Evolutionary conservation across 1,140 invertebrate genomes (phyloP).

Genomic region (Rhyacophila brunnea): DNA sequence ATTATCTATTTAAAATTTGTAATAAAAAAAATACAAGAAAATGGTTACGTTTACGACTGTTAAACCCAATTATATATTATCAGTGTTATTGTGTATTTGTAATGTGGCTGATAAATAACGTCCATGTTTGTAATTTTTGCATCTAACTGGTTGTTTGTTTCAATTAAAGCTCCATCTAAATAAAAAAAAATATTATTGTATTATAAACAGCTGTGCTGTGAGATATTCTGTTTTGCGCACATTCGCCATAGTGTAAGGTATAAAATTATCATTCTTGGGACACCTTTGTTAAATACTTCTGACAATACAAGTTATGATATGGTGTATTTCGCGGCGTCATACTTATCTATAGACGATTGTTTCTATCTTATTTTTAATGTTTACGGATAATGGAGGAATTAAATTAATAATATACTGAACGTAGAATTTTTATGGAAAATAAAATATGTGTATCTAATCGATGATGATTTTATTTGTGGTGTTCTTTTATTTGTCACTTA

Average conservation of each 20-base stretch:
- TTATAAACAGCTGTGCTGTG: background rate
- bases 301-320: conserved; percentile 36
- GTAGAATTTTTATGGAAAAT: conserved; percentile 29
- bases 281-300: conserved; percentile 26
- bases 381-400: conserved; percentile 3
- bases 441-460: conserved; percentile 18
- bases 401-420: conserved; percentile 15
- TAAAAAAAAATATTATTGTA: background rate
- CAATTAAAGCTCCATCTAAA: background rate
- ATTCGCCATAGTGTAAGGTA: conserved; percentile 28
- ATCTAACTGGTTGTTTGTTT: conserved; percentile 4
- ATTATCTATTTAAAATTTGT: conserved; percentile 11
- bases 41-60: conserved; percentile 28
- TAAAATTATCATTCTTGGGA: conserved; percentile 14
- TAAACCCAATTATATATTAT: conserved; percentile 25
- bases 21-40: conserved; percentile 3
- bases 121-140: conserved; percentile 30
- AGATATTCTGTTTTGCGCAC: conserved; percentile 27
- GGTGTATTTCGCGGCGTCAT: background rate
- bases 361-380: conserved; percentile 17
- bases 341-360: conserved; percentile 26
- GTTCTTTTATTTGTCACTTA: conserved; percentile 12
- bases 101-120: conserved; percentile 28
- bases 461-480: conserved; percentile 15
- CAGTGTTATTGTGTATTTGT: conserved; percentile 26